These are phyloP conservation scores for Lamprotornis superbus DNA, from an alignment of 2,113 vertebrate genomes.

Conservation along the genomic window DNA sequence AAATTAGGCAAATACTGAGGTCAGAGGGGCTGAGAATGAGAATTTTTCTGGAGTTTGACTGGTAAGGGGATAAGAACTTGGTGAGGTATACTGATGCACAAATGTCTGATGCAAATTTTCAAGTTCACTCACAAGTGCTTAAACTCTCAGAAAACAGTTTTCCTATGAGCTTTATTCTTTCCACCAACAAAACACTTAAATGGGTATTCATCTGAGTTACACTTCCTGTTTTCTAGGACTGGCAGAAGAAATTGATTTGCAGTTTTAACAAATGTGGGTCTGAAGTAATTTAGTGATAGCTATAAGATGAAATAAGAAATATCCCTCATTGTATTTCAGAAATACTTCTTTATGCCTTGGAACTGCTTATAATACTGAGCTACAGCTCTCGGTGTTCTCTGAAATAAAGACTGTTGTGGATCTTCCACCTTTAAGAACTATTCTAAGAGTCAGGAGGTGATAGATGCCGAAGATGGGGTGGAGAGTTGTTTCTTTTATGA, in stretches of 20 bases:
- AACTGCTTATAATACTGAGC: not conserved
- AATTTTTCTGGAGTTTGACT: not conserved
- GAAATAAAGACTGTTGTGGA: not conserved
- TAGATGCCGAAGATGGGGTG: not conserved
- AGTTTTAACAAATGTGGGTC: not conserved
- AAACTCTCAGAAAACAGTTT: not conserved
- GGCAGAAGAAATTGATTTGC: not conserved
- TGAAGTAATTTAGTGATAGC: not conserved
- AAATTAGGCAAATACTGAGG: not conserved
- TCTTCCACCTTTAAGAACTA: not conserved
- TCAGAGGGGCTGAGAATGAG: not conserved
- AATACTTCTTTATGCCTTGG: not conserved
- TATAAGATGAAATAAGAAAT: not conserved
- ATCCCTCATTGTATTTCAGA: not conserved
- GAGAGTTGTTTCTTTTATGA: not conserved
- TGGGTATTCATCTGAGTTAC: not conserved
- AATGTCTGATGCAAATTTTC: not conserved
- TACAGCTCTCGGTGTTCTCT: not conserved
- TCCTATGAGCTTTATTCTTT: not conserved
- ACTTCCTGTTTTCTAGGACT: not conserved
- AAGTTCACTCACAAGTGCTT: not conserved
- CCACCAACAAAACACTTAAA: not conserved
- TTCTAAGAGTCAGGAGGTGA: not conserved
- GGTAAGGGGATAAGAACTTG: not conserved
- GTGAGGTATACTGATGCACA: not conserved